Conservation (phyloP, 2,888 invertebrate genomes). For the Chrysotoxum bicinctum region DNA sequence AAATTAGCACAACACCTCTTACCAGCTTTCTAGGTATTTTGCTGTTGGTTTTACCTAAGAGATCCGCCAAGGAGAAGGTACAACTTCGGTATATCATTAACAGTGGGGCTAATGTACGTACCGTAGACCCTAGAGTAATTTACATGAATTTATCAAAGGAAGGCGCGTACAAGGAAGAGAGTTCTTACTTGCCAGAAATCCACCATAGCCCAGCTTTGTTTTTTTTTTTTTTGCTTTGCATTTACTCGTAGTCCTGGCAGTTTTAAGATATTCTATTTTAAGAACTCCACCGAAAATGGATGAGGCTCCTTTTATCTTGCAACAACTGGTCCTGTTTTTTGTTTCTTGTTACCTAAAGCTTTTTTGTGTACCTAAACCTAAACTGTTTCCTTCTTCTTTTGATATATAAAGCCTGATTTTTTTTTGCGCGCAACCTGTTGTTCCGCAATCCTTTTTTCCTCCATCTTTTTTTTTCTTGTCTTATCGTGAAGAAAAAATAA, state of each 20-base stretch:
- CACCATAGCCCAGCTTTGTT: neutral
- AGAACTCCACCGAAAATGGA: slow-evolving; percentile 24
- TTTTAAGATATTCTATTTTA: neutral
- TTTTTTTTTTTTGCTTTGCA: neutral
- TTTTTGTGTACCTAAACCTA: neutral
- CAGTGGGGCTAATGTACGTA: slow-evolving; percentile 41
- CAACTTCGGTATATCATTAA: slow-evolving; percentile 54
- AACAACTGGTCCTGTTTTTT: neutral
- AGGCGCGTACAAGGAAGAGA: slow-evolving; percentile 46
- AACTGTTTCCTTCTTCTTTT: slow-evolving; percentile 9
- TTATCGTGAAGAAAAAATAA: neutral
- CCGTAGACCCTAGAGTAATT: slow-evolving; percentile 49
- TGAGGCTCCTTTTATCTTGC: slow-evolving; percentile 3
- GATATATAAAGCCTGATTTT: neutral
- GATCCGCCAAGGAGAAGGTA: neutral
- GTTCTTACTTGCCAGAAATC: slow-evolving; percentile 8
- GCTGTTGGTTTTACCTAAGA: neutral
- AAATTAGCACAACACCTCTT: slow-evolving; percentile 30
- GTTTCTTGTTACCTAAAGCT: neutral
- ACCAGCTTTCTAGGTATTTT: neutral
- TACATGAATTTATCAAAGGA: slow-evolving; percentile 68
- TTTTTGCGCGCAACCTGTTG: slow-evolving; percentile 22
- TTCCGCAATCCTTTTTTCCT: slow-evolving; percentile 3
- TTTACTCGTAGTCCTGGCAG: neutral
- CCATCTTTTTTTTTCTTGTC: neutral